These are phyloP conservation scores for Odobenus rosmarus DNA, from an alignment of 2,113 vertebrate genomes.

Conservation along the genomic window DNA sequence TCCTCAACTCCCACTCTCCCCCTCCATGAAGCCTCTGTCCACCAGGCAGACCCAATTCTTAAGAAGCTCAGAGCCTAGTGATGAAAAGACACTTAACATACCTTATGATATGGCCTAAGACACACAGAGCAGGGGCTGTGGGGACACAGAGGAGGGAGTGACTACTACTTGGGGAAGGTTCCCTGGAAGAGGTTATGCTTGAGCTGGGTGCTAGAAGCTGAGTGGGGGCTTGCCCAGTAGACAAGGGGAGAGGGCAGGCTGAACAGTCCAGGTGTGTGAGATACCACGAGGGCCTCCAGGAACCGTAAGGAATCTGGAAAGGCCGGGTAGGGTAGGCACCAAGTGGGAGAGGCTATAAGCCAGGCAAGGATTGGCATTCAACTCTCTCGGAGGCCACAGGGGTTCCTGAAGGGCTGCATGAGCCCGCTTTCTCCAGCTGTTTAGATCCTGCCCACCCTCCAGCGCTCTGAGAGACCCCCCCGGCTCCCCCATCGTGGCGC, in stretches of 20 bases:
- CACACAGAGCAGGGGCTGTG: neutral
- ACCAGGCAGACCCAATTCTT: neutral
- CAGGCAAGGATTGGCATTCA: neutral
- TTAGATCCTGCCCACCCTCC: neutral
- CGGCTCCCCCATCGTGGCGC: accelerated
- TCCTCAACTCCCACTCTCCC: accelerated
- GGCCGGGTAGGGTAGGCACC: neutral
- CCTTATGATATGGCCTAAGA: neutral
- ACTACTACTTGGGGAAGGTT: neutral
- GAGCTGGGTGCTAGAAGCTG: neutral
- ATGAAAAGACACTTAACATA: neutral
- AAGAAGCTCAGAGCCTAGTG: neutral
- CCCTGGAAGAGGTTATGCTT: neutral
- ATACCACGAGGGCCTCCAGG: neutral
- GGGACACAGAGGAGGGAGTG: neutral
- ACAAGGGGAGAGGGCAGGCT: neutral
- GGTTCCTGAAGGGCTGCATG: neutral
- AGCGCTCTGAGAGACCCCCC: neutral
- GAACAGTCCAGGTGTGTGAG: neutral
- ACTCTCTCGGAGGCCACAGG: accelerated
- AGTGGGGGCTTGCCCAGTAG: neutral
- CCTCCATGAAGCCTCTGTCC: neutral
- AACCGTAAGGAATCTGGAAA: neutral
- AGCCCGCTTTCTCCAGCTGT: neutral
- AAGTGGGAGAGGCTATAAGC: neutral